Evolutionary conservation across 2,888 invertebrate genomes (phyloP), one percentile per base, ranked within the genome.

Genomic region (Oxycera nigricornis): DNA sequence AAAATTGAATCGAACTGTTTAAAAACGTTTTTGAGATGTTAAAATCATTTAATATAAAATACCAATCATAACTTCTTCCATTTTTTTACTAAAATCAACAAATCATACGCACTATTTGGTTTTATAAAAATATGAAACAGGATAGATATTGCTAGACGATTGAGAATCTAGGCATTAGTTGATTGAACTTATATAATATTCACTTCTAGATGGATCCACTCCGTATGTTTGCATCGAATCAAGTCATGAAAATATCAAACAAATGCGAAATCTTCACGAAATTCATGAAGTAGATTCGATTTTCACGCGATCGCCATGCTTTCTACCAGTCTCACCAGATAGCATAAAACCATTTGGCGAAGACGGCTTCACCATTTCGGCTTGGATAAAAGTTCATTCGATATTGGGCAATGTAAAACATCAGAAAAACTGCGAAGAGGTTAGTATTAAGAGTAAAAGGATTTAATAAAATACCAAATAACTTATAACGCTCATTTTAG

Each of bases 241-340:
- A 2, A 74, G 82, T 22, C 81, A 80, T 17, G 82, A 83, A 52
- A 81, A 83, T 62, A 82, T 85, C 52, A 82, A 84, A 72, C 80
- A 81, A n/a, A 79, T 84, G 2, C 81, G 83, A 11, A 79, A 81
- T 67, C 81, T 82, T 76, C 85, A 86, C 75, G 79, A 82, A 59
- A 79, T 79, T 28, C 79, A 81, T 62, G 81, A 84, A 62, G 79
- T 82, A 0, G 80, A 76, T 11, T 82, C 85, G 0, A 79, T 84
- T 2, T 83, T 86, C 28, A 82, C 83, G 0, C 80, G 83, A 31
- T 79, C 85, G 4, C 81, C 84, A 4, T 83, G 82, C 76, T 80
- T 86, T 67, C 78, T 84, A 52, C 86, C 85, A 1, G 80, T 86
- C 14, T 82, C 83, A 1, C 80, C 82, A 75, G 79, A 82, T 0